A percentile compares a stretch with the other conserved stretches of the same genome.
These are phyloP conservation scores for Biston betularia DNA, from an alignment of 2,888 invertebrate species.

Conservation along the genomic window DNA sequence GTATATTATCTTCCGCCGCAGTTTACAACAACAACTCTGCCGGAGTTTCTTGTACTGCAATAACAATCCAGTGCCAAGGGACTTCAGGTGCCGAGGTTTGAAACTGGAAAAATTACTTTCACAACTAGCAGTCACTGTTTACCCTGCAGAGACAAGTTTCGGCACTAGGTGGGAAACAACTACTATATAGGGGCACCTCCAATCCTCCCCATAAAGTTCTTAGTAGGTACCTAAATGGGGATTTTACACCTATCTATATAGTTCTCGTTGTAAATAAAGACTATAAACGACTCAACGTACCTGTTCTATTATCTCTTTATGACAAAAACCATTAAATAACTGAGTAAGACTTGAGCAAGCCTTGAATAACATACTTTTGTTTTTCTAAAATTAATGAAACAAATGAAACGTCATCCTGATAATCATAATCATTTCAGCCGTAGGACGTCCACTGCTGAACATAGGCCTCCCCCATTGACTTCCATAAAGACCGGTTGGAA, in stretches of 20 bases:
- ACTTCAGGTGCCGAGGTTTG: constrained; percentile 32
- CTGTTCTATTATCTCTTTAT: too few species aligned
- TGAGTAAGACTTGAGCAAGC: too few species aligned
- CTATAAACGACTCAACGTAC: neutral
- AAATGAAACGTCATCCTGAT: too few species aligned
- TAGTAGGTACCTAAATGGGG: too few species aligned
- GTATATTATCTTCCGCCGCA: neutral
- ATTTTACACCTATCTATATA: too few species aligned
- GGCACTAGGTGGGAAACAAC: constrained; percentile 11
- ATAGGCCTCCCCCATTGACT: too few species aligned
- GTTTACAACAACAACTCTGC: constrained; percentile 16
- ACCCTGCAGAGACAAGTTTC: constrained; percentile 18
- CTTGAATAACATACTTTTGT: too few species aligned
- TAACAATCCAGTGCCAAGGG: constrained; percentile 36
- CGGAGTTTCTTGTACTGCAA: constrained; percentile 23
- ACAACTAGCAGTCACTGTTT: constrained; percentile 28
- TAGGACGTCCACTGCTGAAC: too few species aligned
- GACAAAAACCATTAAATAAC: too few species aligned
- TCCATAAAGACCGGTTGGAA: too few species aligned
- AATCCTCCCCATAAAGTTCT: neutral
- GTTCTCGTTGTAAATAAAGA: neutral
- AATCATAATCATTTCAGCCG: too few species aligned
- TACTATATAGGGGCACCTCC: constrained; percentile 1
- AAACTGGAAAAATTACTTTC: constrained; percentile 37
- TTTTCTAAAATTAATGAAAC: too few species aligned